Percentiles rank a stretch among this genome's conserved stretches.
Evolutionary conservation across 2,113 vertebrate species (phyloP).

Genomic region (Phrynosoma platyrhinos): DNA sequence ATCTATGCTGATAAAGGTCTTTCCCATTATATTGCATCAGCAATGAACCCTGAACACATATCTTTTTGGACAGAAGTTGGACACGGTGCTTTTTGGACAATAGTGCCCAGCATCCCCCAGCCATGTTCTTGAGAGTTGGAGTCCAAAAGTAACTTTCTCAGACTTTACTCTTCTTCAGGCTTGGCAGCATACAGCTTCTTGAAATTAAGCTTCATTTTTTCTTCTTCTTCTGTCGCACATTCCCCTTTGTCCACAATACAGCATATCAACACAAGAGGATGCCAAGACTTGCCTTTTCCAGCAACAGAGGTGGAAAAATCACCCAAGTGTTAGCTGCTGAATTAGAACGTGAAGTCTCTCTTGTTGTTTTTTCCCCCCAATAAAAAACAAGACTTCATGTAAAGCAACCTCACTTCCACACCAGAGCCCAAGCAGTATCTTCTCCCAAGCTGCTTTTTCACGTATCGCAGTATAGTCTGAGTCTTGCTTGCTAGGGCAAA

Average conservation of each 20-base stretch:
- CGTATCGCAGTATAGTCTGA: neutral
- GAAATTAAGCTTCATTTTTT: neutral
- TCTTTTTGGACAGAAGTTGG: no score
- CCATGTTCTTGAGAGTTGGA: no score
- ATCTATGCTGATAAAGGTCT: neutral
- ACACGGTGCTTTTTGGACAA: no score
- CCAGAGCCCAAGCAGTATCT: neutral
- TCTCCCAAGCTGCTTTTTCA: neutral
- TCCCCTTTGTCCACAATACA: neutral
- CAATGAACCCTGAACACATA: neutral
- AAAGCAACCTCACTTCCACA: neutral
- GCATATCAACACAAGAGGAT: neutral
- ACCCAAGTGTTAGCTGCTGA: neutral
- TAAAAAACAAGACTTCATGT: neutral
- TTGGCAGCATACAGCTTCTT: neutral
- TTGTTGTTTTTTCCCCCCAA: neutral
- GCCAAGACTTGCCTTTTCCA: no score
- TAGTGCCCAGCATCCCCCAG: no score
- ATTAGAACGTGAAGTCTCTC: neutral
- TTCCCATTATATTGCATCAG: neutral
- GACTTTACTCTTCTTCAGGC: no score
- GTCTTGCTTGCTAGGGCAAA: neutral
- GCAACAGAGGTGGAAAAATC: neutral
- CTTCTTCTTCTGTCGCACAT: neutral
- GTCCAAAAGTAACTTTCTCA: no score